Percentiles rank a stretch among this genome's conserved stretches.
These are phyloP conservation scores for Sthenelais limicola DNA, from an alignment of 2,888 invertebrate species.

Conservation along the genomic window DNA sequence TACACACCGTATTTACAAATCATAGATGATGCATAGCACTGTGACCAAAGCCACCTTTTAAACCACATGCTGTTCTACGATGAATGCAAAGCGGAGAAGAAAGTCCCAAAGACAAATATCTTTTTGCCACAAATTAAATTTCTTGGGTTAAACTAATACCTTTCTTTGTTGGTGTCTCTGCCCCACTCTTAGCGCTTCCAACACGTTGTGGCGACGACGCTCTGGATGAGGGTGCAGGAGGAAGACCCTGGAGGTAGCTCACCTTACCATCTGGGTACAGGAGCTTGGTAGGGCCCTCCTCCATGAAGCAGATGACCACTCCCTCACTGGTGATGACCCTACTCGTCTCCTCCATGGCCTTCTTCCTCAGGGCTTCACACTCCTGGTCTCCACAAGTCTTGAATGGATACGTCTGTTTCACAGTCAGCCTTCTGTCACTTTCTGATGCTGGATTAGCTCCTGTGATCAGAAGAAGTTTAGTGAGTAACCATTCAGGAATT, in stretches of 20 bases:
- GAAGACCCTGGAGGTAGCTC: constrained; percentile 49
- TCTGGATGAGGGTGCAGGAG: constrained; percentile 42
- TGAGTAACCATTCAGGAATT: too few relatives aligned
- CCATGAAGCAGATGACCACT: constrained; percentile 68
- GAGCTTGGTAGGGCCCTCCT: constrained; percentile 65
- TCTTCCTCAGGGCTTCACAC: constrained; percentile 61
- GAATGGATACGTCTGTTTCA: constrained; percentile 68
- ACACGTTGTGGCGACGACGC: constrained; percentile 57
- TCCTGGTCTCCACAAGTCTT: constrained; percentile 64
- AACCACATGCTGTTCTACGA: too few relatives aligned
- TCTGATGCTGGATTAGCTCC: constrained; percentile 59
- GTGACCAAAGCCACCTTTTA: too few relatives aligned
- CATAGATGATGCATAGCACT: too few relatives aligned
- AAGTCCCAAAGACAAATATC: too few relatives aligned
- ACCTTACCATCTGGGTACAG: constrained; percentile 70
- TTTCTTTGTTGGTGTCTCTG: constrained; percentile 59
- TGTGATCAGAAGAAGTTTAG: too few relatives aligned
- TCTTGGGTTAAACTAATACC: too few relatives aligned
- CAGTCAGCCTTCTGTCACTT: constrained; percentile 60
- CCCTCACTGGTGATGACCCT: constrained; percentile 69
- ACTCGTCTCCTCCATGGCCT: constrained; percentile 63
- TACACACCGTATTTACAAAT: too few relatives aligned
- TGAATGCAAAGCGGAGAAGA: too few relatives aligned
- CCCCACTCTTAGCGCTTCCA: constrained; percentile 56
- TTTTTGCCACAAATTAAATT: too few relatives aligned